These are phyloP conservation scores for Spea multiplicata DNA, from an alignment of 2,113 vertebrate genomes.

Conservation along the genomic window DNA sequence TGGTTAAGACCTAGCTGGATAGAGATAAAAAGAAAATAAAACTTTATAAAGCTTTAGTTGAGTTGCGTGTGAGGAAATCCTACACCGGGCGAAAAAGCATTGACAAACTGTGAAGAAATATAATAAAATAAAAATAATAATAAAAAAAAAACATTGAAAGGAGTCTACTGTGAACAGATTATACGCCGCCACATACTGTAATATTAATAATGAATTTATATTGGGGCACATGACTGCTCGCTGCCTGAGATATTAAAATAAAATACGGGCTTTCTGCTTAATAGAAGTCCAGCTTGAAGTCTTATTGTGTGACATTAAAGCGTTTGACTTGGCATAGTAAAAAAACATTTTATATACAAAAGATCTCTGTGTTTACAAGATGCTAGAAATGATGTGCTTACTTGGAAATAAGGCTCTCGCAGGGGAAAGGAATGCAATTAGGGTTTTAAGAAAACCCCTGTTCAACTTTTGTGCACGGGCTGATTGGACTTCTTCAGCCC, in stretches of 20 bases:
- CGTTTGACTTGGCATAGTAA: conserved; percentile 36
- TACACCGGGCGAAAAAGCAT: not conserved
- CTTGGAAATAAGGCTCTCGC: conserved; percentile 8
- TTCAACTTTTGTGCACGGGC: not conserved
- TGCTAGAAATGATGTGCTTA: conserved; percentile 19
- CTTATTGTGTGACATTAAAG: conserved; percentile 29
- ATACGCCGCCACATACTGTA: too few species aligned
- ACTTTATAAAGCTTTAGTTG: conserved; percentile 1
- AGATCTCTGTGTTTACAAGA: conserved; percentile 29
- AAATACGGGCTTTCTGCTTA: not conserved
- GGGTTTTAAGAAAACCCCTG: not conserved
- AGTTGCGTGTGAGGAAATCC: conserved; percentile 10
- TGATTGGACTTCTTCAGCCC: not conserved
- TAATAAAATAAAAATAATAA: too few species aligned
- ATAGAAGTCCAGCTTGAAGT: conserved; percentile 7
- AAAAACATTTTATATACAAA: conserved; percentile 37
- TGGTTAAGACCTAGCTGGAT: conserved; percentile 22
- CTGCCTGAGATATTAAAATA: not conserved
- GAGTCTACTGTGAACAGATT: too few species aligned
- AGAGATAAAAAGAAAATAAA: conserved; percentile 4
- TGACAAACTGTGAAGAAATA: too few species aligned
- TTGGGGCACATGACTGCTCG: too few species aligned
- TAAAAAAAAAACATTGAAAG: too few species aligned
- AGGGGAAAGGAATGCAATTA: conserved; percentile 10
- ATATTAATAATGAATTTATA: too few species aligned